Evolutionary conservation across 2,888 invertebrate genomes (phyloP).

Genomic region (Antheraea assamensis): DNA sequence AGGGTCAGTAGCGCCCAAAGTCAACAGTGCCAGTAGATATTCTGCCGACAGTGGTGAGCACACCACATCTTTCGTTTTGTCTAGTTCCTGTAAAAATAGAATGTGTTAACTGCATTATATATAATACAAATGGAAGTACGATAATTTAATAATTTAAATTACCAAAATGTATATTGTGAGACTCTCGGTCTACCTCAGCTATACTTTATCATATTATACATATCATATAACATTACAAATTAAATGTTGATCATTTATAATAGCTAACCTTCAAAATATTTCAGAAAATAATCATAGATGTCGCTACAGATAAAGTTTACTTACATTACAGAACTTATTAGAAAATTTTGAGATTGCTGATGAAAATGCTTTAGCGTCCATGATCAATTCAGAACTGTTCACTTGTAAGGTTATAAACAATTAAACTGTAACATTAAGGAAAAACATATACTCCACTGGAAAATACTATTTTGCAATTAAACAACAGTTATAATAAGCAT

Average conservation of each 20-base stretch:
- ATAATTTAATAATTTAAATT: neutral
- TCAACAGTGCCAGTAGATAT: slow-evolving; percentile 65
- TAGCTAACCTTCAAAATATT: too few relatives aligned
- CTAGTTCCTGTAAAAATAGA: slow-evolving; percentile 57
- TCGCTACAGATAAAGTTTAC: slow-evolving; percentile 27
- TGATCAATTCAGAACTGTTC: slow-evolving; percentile 41
- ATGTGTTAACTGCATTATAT: neutral
- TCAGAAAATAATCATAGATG: too few relatives aligned
- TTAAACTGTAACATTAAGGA: slow-evolving; percentile 47
- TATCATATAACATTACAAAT: too few relatives aligned
- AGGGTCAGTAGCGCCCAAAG: slow-evolving; percentile 63
- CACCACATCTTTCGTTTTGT: slow-evolving; percentile 65
- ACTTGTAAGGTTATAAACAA: slow-evolving; percentile 39
- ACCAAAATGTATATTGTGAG: too few relatives aligned
- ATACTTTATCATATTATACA: too few relatives aligned
- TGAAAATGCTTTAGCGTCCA: slow-evolving; percentile 64
- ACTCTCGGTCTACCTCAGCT: too few relatives aligned
- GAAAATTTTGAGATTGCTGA: slow-evolving; percentile 67
- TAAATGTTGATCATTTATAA: too few relatives aligned
- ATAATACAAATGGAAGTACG: too few relatives aligned
- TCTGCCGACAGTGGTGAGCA: slow-evolving; percentile 79
- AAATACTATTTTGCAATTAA: neutral
- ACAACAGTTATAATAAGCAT: too few relatives aligned
- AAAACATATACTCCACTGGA: neutral
- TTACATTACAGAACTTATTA: slow-evolving; percentile 37